Percentiles rank a stretch among this genome's conserved stretches.
Conservation (phyloP, 2,797 vertebrate genomes). For the Megalops cyprinoides region DNA sequence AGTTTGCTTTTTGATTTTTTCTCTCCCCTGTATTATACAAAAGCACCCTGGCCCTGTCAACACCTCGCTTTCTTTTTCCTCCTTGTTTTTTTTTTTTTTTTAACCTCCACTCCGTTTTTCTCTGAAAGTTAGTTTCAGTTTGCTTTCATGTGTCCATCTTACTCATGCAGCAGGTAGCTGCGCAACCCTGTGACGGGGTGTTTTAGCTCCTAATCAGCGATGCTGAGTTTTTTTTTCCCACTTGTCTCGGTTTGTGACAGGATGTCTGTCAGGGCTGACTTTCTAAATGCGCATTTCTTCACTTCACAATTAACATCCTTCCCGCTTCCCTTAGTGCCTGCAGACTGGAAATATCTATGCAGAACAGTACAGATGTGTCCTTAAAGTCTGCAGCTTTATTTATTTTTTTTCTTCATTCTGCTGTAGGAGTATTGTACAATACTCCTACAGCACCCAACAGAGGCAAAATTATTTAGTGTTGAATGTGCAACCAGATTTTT, state of each 20-base stretch:
- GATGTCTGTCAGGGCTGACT: neutral
- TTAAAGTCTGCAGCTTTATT: too few species aligned
- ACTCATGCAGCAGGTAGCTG: constrained; percentile 7
- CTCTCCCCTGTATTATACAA: neutral
- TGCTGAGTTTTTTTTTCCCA: neutral
- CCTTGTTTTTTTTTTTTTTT: neutral
- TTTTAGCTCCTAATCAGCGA: constrained; percentile 1
- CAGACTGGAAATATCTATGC: neutral
- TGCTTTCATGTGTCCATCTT: constrained; percentile 11
- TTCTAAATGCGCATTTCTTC: neutral
- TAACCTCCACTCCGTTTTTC: neutral
- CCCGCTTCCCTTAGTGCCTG: neutral
- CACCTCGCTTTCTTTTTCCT: neutral
- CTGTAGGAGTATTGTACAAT: too few species aligned
- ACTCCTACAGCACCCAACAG: too few species aligned
- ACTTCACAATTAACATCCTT: neutral
- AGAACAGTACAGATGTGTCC: too few species aligned
- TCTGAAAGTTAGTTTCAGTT: constrained; percentile 12
- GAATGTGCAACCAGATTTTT: too few species aligned
- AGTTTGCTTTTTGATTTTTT: neutral
- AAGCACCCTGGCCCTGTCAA: neutral
- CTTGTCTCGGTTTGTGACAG: neutral
- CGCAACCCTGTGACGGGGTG: neutral
- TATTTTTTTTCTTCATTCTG: too few species aligned
- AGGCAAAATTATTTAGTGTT: too few species aligned